Evolutionary conservation across 2,888 invertebrate genomes (phyloP), one percentile per base, ranked within the genome.

Genomic region (Troilus luridus): DNA sequence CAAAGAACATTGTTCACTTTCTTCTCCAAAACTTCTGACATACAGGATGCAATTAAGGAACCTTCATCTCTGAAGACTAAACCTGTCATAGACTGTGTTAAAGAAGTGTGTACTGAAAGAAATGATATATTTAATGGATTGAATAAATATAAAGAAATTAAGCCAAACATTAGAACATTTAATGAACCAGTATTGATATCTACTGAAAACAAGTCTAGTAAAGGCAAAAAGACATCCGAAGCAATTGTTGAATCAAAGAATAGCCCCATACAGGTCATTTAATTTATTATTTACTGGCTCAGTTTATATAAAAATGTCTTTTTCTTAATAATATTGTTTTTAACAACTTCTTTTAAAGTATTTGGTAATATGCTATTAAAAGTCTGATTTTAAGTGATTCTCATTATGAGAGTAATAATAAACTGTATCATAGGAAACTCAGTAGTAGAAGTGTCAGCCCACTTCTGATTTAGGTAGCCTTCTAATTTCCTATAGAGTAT

Each of bases 1-100:
- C 85, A 85, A 58, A 85, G n/a, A 58, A 85, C 85, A 0, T 85
- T 85, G 56, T 85, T 85, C 5, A 85, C 56, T 56, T 85, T 85
- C 56, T 85, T 85, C 21, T n/a, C 56, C 21, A 85, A 85, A 58
- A 56, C 21, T 11, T n/a, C 56, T 12, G 56, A 54, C 0, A 0
- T 12, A 85, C 17, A 85, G 11, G 19, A 85, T n/a, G 56, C 56
- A n/a, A 21, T 41, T 21, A 81, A 21, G 1, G n/a, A 21, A n/a
- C 0, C 10, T 85, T 12, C 56, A n/a, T 56, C 21, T 27, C 19
- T 19, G 54, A 85, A n/a, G 0, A n/a, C 11, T 0, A 85, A n/a
- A 12, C n/a, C n/a, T n/a, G n/a, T n/a, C 56, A 85, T 56, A 6
- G 85, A n/a, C 19, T n/a, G n/a, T 85, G 56, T 10, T 85, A 85